Evolutionary conservation across 2,797 vertebrate genomes (phyloP).

Genomic region (Mergus octosetaceus): DNA sequence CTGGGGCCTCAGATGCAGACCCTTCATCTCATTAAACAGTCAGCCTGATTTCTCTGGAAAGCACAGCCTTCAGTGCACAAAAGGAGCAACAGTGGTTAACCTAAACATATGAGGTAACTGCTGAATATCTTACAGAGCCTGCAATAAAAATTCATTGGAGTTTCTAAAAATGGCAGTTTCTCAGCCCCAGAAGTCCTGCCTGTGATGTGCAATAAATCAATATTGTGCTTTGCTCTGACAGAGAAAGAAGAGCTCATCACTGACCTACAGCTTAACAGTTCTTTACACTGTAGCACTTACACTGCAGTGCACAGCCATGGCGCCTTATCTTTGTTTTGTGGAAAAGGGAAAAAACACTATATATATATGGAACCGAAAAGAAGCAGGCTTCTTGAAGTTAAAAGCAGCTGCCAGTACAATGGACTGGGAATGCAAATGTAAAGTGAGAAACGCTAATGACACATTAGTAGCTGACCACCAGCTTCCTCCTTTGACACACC

Average conservation of each 20-base stretch:
- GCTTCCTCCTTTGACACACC: not conserved
- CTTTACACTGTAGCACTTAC: not conserved
- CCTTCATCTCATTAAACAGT: not conserved
- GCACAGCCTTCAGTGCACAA: not conserved
- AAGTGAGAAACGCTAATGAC: not conserved
- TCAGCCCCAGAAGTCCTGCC: not conserved
- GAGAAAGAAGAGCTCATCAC: not conserved
- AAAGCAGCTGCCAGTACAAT: not conserved
- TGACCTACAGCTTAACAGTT: not conserved
- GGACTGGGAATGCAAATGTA: not conserved
- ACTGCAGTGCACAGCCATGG: not conserved
- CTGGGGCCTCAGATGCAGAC: not conserved
- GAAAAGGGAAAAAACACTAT: not conserved
- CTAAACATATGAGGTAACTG: not conserved
- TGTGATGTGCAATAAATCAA: not conserved
- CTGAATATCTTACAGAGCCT: not conserved
- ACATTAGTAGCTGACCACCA: not conserved
- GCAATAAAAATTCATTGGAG: not conserved
- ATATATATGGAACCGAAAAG: not conserved
- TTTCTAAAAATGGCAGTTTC: conserved; percentile 5
- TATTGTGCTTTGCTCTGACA: not conserved
- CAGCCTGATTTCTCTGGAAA: not conserved
- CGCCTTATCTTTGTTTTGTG: not conserved
- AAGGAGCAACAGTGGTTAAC: not conserved
- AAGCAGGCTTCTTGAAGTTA: not conserved